These are phyloP conservation scores for Lepeophtheirus salmonis DNA, from an alignment of 1,140 invertebrate genomes.

Conservation along the genomic window DNA sequence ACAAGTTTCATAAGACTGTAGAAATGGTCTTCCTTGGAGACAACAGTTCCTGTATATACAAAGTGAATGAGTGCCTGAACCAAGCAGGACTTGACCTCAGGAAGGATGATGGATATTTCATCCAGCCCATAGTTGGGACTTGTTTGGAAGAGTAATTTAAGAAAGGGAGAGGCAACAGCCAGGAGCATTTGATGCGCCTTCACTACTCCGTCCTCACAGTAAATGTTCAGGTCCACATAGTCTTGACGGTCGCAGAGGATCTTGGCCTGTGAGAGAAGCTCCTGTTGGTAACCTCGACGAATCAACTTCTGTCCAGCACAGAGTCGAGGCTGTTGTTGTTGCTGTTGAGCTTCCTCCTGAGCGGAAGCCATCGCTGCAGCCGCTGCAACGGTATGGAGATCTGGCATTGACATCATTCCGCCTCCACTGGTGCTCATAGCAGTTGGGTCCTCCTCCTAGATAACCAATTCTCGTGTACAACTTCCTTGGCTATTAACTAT, in stretches of 20 bases:
- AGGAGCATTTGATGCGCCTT: conserved; percentile 12
- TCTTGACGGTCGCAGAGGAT: conserved; percentile 10
- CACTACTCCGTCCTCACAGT: conserved; percentile 16
- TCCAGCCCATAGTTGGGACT: not conserved
- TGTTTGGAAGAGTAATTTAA: conserved; percentile 7
- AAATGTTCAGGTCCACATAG: conserved; percentile 15
- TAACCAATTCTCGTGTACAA: no score
- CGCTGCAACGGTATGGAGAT: not conserved
- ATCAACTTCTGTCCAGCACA: conserved; percentile 9
- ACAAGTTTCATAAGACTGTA: conserved; percentile 18
- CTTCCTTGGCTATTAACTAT: not conserved
- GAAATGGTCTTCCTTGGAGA: conserved; percentile 17
- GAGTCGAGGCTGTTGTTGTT: not conserved
- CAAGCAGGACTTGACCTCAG: conserved; percentile 14
- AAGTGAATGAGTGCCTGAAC: conserved; percentile 14
- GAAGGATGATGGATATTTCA: conserved; percentile 7
- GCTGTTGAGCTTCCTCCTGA: not conserved
- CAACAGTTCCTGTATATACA: conserved; percentile 15
- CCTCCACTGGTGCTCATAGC: not conserved
- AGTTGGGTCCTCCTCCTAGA: no score
- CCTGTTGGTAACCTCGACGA: conserved; percentile 5
- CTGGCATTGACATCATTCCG: not conserved
- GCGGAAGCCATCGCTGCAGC: not conserved
- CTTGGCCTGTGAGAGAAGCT: conserved; percentile 9
- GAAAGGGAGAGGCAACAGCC: conserved; percentile 14